Percentiles rank a stretch among this genome's conserved stretches.
Evolutionary conservation across 2,113 vertebrate genomes (phyloP).

Genomic region (Chaetorhynchus papuensis): DNA sequence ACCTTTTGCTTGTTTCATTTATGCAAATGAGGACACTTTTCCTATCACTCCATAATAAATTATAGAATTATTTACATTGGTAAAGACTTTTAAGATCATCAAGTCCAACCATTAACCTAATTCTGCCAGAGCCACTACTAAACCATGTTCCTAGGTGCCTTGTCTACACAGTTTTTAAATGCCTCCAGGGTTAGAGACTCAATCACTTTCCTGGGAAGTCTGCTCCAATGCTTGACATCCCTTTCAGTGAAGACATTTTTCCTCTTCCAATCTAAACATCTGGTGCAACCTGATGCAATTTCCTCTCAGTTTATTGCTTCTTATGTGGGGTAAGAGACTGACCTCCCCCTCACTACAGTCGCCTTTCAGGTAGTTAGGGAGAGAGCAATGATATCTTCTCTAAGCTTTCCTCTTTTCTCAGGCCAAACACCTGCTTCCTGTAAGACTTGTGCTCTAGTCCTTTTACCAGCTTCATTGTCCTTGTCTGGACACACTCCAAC

Average conservation of each 20-base stretch:
- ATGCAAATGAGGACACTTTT: not conserved
- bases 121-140: not conserved
- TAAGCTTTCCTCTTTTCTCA: not conserved
- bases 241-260: not conserved
- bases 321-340: not conserved
- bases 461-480: not conserved
- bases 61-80: not conserved
- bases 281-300: not conserved
- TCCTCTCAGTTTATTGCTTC: not conserved
- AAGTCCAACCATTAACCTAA: not conserved
- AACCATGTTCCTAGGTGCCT: not conserved
- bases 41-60: not conserved
- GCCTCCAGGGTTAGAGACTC: not conserved
- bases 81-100: not conserved
- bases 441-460: not conserved
- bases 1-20: not conserved
- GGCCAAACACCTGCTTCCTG: not conserved
- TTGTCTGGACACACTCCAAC: not conserved
- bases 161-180: not conserved
- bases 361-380: not conserved
- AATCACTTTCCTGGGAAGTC: not conserved
- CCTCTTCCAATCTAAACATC: not conserved
- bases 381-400: not conserved
- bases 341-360: rapidly evolving
- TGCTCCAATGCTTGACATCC: not conserved